Percentiles rank a stretch among this genome's conserved stretches.
These are phyloP conservation scores for Tyria jacobaeae DNA, from an alignment of 2,888 invertebrate genomes.

Conservation along the genomic window DNA sequence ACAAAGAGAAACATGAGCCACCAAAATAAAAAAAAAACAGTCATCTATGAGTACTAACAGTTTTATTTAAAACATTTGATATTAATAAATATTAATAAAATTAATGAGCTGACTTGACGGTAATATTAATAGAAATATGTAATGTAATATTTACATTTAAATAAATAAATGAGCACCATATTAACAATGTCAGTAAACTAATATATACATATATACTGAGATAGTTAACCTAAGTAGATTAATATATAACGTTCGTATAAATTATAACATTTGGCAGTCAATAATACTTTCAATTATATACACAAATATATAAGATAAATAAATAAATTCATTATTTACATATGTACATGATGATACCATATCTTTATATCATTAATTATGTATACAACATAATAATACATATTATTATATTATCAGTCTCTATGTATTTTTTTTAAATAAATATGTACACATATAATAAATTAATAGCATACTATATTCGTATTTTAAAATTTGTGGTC, in stretches of 20 bases:
- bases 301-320: constrained; percentile 58
- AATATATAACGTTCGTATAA: constrained; percentile 50
- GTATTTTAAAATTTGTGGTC: constrained; percentile 28
- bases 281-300: constrained; percentile 56
- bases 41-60: constrained; percentile 70
- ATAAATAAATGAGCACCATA: constrained; percentile 44
- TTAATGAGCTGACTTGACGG: constrained; percentile 44
- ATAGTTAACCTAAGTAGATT: constrained; percentile 58
- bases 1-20: too few relatives aligned
- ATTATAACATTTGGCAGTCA: constrained; percentile 54
- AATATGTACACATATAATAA: neutral
- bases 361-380: constrained; percentile 40
- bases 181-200: constrained; percentile 24
- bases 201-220: constrained; percentile 61
- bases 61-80: constrained; percentile 71
- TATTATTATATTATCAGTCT: constrained; percentile 43
- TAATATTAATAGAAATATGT: constrained; percentile 44
- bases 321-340: constrained; percentile 72
- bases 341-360: constrained; percentile 59
- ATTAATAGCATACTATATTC: constrained; percentile 26
- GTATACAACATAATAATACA: constrained; percentile 20
- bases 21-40: constrained; percentile 24
- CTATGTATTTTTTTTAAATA: constrained; percentile 27
- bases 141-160: constrained; percentile 67
- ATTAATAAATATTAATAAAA: constrained; percentile 55